phyloP scores from a whole-genome alignment of 2,797 vertebrate species.

The Acrocephalus scirpaceus region DNA sequence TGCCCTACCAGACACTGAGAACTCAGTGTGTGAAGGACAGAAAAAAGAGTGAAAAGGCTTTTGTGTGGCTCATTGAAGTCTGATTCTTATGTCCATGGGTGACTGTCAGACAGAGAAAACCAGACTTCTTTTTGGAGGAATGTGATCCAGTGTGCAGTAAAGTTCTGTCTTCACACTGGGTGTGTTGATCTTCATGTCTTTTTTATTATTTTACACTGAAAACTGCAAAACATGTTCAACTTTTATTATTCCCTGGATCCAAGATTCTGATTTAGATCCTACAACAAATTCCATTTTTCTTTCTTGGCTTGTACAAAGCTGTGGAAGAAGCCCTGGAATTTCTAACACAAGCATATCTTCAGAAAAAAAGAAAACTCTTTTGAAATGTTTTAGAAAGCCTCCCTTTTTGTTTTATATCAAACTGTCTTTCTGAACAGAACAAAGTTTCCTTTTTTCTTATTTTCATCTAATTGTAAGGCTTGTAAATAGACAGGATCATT shows the following conservation, averaged over 20 bases:
- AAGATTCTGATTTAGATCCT: neutral
- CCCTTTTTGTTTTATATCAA: slow-evolving; percentile 56
- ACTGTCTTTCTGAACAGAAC: slow-evolving; percentile 49
- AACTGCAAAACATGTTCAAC: neutral
- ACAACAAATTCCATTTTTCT: neutral
- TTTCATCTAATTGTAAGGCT: slow-evolving; percentile 50
- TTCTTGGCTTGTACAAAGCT: neutral
- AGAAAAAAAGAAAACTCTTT: neutral
- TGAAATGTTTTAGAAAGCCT: slow-evolving; percentile 60
- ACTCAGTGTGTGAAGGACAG: neutral
- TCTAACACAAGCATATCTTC: neutral
- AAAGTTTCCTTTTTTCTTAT: slow-evolving; percentile 52
- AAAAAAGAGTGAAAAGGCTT: neutral
- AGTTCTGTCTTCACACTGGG: neutral
- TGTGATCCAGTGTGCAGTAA: neutral
- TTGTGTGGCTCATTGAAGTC: neutral
- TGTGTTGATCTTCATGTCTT: neutral
- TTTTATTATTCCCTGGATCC: neutral
- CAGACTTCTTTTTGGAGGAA: neutral
- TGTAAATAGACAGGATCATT: slow-evolving; percentile 62
- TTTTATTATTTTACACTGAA: neutral
- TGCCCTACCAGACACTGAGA: neutral
- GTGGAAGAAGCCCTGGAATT: neutral
- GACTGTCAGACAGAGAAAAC: neutral
- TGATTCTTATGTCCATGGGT: neutral